Percentiles rank a stretch among this genome's conserved stretches.
Conservation (phyloP, 2,888 invertebrate genomes). For the Lepidocyrtinus sp. region DNA sequence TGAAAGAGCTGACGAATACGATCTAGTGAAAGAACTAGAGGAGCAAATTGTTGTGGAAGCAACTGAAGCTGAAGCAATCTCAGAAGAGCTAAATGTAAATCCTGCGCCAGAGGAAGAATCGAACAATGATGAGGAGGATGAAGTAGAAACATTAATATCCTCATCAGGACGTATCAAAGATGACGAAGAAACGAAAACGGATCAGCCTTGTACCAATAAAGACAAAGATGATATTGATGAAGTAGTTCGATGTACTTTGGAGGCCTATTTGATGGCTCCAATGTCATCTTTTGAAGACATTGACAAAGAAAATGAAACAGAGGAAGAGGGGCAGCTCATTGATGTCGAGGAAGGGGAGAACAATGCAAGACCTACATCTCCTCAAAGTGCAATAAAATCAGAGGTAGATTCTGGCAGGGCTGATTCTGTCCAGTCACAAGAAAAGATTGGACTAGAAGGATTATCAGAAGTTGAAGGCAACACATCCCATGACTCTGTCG, state of each 20-base stretch:
- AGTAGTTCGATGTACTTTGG: conserved; percentile 47
- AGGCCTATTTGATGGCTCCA: conserved; percentile 46
- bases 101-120: not conserved
- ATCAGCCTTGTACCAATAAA: too few species aligned
- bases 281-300: conserved; percentile 38
- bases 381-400: conserved; percentile 19
- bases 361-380: too few species aligned
- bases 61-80: not conserved
- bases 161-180: not conserved
- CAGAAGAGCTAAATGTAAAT: not conserved
- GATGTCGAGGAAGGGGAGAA: not conserved
- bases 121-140: conserved; percentile 9
- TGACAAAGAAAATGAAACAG: conserved; percentile 11
- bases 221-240: conserved; percentile 46
- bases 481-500: conserved; percentile 54
- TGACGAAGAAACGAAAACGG: not conserved
- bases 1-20: conserved; percentile 13
- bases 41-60: conserved; percentile 30
- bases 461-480: conserved; percentile 38
- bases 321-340: not conserved
- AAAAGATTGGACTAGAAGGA: conserved; percentile 28
- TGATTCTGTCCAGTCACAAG: conserved; percentile 49
- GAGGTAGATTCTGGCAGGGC: conserved; percentile 50
- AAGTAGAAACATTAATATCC: conserved; percentile 34
- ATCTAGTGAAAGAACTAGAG: conserved; percentile 35